Evolutionary conservation across 2,797 vertebrate genomes (phyloP).

Genomic region (Decapterus maruadsi): DNA sequence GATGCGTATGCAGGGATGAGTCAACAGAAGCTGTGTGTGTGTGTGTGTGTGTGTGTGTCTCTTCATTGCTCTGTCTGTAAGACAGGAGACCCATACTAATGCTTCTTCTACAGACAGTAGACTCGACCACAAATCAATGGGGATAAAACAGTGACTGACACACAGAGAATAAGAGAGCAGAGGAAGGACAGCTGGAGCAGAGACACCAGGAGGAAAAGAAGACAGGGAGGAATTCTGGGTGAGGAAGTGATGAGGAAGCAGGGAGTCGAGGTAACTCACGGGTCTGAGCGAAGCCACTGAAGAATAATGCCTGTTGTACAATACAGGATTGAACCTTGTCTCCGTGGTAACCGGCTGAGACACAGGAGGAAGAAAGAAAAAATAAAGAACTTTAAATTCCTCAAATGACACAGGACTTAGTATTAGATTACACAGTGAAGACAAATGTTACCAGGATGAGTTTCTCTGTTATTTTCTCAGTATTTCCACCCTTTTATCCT

Average conservation of each 20-base stretch:
- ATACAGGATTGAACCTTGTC: slow-evolving; percentile 96
- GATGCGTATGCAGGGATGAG: slow-evolving; percentile 58
- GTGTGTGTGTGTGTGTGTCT: slow-evolving; percentile 28
- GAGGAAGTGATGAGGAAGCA: slow-evolving; percentile 36
- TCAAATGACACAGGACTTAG: slow-evolving; percentile 16
- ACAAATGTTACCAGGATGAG: slow-evolving; percentile 1
- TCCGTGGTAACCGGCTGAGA: slow-evolving; percentile 95
- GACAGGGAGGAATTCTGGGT: slow-evolving; percentile 8
- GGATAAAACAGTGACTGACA: slow-evolving; percentile 36
- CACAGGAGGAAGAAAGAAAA: slow-evolving; percentile 32
- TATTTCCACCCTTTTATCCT: background rate
- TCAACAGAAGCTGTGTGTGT: slow-evolving; percentile 61
- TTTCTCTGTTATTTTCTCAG: background rate
- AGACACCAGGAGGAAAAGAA: slow-evolving; percentile 19
- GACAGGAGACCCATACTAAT: slow-evolving; percentile 64
- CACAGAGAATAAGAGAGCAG: slow-evolving; percentile 24
- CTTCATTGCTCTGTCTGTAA: slow-evolving; percentile 44
- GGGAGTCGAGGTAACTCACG: slow-evolving; percentile 86
- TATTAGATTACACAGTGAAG: slow-evolving; percentile 10
- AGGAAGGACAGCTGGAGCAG: slow-evolving; percentile 38
- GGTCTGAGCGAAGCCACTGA: slow-evolving; percentile 98
- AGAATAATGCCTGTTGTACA: slow-evolving; percentile 98
- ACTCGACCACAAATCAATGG: slow-evolving; percentile 50
- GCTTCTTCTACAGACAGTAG: slow-evolving; percentile 53
- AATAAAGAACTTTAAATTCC: slow-evolving; percentile 41